phyloP scores from a whole-genome alignment of 2,113 vertebrate genomes.

The Sinocyclocheilus anophthalmus region DNA sequence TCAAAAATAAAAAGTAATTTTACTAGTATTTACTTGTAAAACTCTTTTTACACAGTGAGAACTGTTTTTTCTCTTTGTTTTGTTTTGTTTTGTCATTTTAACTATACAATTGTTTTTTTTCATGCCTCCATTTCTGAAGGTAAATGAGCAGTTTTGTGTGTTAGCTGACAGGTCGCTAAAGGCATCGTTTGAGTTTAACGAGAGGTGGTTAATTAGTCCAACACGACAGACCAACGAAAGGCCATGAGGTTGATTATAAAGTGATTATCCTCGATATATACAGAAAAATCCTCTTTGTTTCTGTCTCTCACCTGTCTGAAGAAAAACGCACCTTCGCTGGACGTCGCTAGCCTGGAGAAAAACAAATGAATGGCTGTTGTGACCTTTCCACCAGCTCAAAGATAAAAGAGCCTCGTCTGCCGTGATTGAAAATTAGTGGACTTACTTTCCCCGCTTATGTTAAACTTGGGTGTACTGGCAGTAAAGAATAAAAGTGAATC shows the following conservation, averaged over 20 bases:
- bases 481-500: slow-evolving; percentile 69
- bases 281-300: not conserved
- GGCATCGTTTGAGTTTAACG: slow-evolving; percentile 17
- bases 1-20: too few species aligned
- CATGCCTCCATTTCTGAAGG: not conserved
- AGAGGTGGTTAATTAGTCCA: slow-evolving; percentile 32
- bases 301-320: slow-evolving; percentile 23
- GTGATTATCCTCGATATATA: slow-evolving; percentile 57
- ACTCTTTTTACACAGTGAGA: too few species aligned
- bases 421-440: slow-evolving; percentile 63
- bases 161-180: not conserved
- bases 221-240: not conserved
- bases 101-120: not conserved
- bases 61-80: too few species aligned
- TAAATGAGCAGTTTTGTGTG: not conserved
- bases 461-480: slow-evolving; percentile 68
- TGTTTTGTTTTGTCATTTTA: not conserved
- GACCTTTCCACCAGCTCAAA: slow-evolving; percentile 37
- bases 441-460: slow-evolving; percentile 55
- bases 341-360: not conserved
- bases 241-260: slow-evolving; percentile 57
- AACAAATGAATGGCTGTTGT: slow-evolving; percentile 26
- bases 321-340: not conserved
- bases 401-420: slow-evolving; percentile 48
- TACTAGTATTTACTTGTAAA: too few species aligned